Conservation (phyloP, 2,888 invertebrate genomes). For the Acleris literana region DNA sequence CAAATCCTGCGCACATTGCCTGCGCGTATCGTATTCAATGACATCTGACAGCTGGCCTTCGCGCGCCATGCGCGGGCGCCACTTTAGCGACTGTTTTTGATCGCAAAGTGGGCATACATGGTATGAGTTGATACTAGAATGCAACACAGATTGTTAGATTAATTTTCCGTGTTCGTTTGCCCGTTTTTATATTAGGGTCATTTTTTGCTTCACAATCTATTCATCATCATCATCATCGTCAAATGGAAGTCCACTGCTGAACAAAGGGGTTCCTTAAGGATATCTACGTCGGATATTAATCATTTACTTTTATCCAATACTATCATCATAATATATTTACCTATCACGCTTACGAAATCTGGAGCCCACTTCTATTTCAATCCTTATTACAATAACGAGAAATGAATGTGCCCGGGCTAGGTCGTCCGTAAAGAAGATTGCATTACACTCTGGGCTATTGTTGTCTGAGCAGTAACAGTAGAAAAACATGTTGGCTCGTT, state of each 20-base stretch:
- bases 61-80: slow-evolving; percentile 37
- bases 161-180: too few species aligned
- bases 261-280: neutral
- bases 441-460: slow-evolving; percentile 20
- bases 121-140: too few species aligned
- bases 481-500: slow-evolving; percentile 19
- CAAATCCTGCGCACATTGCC: slow-evolving; percentile 22
- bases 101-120: neutral
- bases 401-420: slow-evolving; percentile 14
- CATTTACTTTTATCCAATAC: too few species aligned
- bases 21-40: slow-evolving; percentile 38
- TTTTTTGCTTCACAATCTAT: neutral
- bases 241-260: neutral
- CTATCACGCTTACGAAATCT: neutral
- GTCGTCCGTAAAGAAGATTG: slow-evolving; percentile 20
- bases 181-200: too few species aligned
- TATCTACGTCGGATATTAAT: too few species aligned
- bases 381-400: slow-evolving; percentile 17
- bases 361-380: neutral
- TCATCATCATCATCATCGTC: neutral
- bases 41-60: slow-evolving; percentile 44
- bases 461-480: slow-evolving; percentile 18
- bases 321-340: neutral
- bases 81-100: slow-evolving; percentile 27
- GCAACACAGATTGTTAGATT: too few species aligned